Evolutionary conservation across 2,888 invertebrate species (phyloP).

Genomic region (Amitus sp.): DNA sequence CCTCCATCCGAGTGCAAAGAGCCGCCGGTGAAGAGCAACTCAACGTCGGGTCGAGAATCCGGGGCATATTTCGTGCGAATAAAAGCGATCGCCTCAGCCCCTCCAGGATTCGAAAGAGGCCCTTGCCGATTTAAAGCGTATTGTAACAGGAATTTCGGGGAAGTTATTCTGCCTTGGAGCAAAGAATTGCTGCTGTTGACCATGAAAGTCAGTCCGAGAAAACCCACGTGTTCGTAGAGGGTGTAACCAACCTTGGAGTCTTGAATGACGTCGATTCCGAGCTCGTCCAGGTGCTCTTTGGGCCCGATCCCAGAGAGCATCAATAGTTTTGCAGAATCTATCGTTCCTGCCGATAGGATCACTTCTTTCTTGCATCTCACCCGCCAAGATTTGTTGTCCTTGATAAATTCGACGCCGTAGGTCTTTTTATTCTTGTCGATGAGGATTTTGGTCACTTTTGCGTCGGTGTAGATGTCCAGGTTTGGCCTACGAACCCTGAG

Average conservation of each 20-base stretch:
- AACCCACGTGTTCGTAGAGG: constrained; percentile 76
- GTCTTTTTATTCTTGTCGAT: constrained; percentile 53
- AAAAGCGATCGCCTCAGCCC: constrained; percentile 66
- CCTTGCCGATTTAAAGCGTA: constrained; percentile 59
- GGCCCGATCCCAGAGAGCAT: constrained; percentile 77
- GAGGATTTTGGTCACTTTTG: constrained; percentile 54
- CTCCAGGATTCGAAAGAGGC: constrained; percentile 63
- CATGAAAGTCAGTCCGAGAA: constrained; percentile 75
- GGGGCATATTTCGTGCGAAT: constrained; percentile 64
- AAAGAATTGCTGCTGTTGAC: constrained; percentile 72
- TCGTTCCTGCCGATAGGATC: constrained; percentile 76
- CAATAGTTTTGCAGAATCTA: constrained; percentile 82
- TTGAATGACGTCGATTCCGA: constrained; percentile 71
- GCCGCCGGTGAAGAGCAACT: constrained; percentile 68
- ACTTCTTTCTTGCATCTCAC: constrained; percentile 72
- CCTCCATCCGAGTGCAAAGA: constrained; percentile 68
- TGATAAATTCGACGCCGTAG: constrained; percentile 64
- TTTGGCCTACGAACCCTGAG: constrained; percentile 64
- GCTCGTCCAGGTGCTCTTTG: constrained; percentile 68
- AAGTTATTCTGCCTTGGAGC: constrained; percentile 43
- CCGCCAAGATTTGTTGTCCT: constrained; percentile 68
- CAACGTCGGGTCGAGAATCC: constrained; percentile 60
- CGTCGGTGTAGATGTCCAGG: constrained; percentile 55
- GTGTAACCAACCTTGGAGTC: constrained; percentile 76
- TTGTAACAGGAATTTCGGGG: constrained; percentile 55